These are phyloP conservation scores for Electrona antarctica DNA, from an alignment of 2,113 vertebrate species.

Conservation along the genomic window DNA sequence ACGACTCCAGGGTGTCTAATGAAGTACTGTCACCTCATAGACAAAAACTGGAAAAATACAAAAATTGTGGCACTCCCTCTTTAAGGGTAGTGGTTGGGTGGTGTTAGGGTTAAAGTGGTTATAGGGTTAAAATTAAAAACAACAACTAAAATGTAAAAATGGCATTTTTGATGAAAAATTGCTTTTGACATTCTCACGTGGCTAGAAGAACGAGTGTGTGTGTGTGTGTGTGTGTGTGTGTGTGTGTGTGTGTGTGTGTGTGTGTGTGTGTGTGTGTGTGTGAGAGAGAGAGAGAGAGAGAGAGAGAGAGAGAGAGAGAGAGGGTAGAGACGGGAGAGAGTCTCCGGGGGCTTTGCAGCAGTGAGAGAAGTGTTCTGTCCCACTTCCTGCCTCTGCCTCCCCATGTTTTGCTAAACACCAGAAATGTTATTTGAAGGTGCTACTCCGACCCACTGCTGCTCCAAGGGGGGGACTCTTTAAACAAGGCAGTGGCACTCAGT, in stretches of 20 bases:
- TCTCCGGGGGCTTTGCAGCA: constrained; percentile 30
- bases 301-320: constrained; percentile 11
- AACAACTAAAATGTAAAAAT: too few relatives aligned
- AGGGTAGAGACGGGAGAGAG: constrained; percentile 18
- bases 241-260: constrained; percentile 6
- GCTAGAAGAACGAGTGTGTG: background rate
- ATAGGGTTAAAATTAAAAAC: too few relatives aligned
- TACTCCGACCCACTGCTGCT: constrained; percentile 34
- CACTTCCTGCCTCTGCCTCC: constrained; percentile 39
- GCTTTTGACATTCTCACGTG: background rate
- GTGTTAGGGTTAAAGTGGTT: too few relatives aligned
- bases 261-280: background rate
- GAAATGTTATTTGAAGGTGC: constrained; percentile 60
- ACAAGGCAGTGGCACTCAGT: background rate
- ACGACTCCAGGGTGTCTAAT: too few relatives aligned
- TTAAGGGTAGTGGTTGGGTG: too few relatives aligned
- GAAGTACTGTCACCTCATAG: too few relatives aligned
- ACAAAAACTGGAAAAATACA: too few relatives aligned
- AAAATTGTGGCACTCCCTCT: too few relatives aligned
- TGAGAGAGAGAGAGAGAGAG: constrained; percentile 11
- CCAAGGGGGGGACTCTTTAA: constrained; percentile 13
- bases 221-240: constrained; percentile 1
- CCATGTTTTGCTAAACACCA: constrained; percentile 56
- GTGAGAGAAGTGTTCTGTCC: constrained; percentile 50
- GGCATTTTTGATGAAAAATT: too few relatives aligned